phyloP scores from a whole-genome alignment of 2,797 vertebrate genomes.

The Morelia viridis region DNA sequence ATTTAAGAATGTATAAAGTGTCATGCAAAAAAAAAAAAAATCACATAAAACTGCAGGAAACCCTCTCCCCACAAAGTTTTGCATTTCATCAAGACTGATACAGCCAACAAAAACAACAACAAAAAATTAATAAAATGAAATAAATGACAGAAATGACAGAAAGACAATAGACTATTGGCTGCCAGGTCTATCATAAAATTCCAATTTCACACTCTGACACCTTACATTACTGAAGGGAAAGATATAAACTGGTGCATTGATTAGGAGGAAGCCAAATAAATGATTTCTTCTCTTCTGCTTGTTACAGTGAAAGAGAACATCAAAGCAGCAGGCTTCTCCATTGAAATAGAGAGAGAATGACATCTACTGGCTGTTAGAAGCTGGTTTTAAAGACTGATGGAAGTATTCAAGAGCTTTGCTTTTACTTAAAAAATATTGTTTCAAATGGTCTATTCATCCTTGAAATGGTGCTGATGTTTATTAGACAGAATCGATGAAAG shows the following conservation, averaged over 20 bases:
- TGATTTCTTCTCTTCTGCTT: conserved; percentile 34
- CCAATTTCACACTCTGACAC: conserved; percentile 61
- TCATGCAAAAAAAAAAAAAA: conserved; percentile 3
- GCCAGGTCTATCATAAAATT: conserved; percentile 50
- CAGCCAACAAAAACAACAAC: conserved; percentile 2
- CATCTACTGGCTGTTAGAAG: conserved; percentile 69
- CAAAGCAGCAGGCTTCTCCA: conserved; percentile 35
- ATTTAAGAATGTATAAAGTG: conserved; percentile 1
- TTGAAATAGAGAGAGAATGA: conserved; percentile 70
- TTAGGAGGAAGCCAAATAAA: conserved; percentile 62
- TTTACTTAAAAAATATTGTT: neutral
- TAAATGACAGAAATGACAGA: conserved; percentile 4
- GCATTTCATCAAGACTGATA: conserved; percentile 29
- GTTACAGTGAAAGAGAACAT: conserved; percentile 50
- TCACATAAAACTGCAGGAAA: conserved; percentile 17
- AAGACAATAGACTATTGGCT: conserved; percentile 57
- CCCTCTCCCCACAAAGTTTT: conserved; percentile 5
- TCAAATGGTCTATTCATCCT: neutral
- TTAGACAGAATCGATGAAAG: conserved; percentile 23
- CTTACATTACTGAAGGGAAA: conserved; percentile 54
- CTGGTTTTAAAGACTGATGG: conserved; percentile 11
- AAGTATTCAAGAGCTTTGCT: conserved; percentile 29
- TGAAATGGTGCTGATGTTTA: conserved; percentile 3
- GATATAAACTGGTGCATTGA: conserved; percentile 55
- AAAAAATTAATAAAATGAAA: conserved; percentile 53